Evolutionary conservation across 1,140 invertebrate species (phyloP), one percentile per base, ranked within the genome.

Genomic region (Microplitis mediator): DNA sequence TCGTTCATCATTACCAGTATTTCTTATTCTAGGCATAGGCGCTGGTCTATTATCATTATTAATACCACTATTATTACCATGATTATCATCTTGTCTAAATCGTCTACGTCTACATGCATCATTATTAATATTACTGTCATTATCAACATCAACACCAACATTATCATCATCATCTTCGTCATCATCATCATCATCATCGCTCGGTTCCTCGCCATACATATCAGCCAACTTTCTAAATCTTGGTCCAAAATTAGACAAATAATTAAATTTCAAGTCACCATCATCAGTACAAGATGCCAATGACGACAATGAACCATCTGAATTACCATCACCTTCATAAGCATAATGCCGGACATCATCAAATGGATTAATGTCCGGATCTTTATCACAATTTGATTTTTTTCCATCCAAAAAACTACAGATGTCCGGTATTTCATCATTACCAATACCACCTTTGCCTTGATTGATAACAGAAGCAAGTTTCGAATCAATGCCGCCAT

Each of bases 321-420:
- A 94, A 82, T 97, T 98, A 66, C 96, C 96, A 83, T 97, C 96
- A 13, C 97, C 97, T 87, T 99, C 97, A 81, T 98, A 98, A 34
- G 95, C 96, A 85, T 98, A 99, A 85, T 98, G 95, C 60, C 97
- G 91, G 1, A 98, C 93, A 88, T 98, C 97, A 84, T 99, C 97
- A 83, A 95, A 95, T 2, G 96, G 96, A 79, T 94, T 95, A 72
- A 93, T 94, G 77, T 94, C 93, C 0, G 93, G 93, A 87, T 98
- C 97, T 76, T 95, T 92, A 85, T 98, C 96, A 73, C 95, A 94
- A 74, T 92, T 92, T 63, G 94, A 92, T 81, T 98, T 94, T 83
- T 97, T 97, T 76, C 93, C 93, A 77, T 94, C 93, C 13, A 98
- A 90, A 84, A 98, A 98, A 60, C 94, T 93, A 75, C 93, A 95